A percentile compares a stretch with the other conserved stretches of the same genome.
Conservation (phyloP, 2,797 vertebrate genomes). For the Kryptopterus vitreolus region DNA sequence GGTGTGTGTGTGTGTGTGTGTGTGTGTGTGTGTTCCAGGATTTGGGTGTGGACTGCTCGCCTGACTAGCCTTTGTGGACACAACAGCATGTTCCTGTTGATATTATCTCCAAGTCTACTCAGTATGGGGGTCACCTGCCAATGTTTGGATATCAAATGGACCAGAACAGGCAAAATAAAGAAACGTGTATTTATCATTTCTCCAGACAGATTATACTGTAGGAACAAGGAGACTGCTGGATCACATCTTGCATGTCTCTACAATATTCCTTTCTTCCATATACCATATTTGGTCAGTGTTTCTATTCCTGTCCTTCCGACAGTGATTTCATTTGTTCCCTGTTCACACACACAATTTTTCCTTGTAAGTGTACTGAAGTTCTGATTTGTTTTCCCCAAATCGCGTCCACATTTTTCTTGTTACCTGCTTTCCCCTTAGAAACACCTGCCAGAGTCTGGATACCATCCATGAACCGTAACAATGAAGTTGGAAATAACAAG, state of each 20-base stretch:
- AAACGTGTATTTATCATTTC: constrained; percentile 4
- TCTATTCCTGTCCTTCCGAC: not conserved
- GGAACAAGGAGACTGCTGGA: not conserved
- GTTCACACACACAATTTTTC: not conserved
- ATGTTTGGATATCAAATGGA: constrained; percentile 42
- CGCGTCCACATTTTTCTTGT: not conserved
- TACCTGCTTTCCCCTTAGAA: not conserved
- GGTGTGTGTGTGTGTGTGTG: constrained; percentile 14
- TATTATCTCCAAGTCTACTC: constrained; percentile 21
- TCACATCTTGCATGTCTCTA: not conserved
- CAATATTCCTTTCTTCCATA: not conserved
- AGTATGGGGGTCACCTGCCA: constrained; percentile 30
- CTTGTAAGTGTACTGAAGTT: not conserved
- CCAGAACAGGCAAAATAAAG: constrained; percentile 39
- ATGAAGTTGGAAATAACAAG: not conserved
- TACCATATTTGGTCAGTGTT: not conserved
- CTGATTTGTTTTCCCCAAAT: not conserved
- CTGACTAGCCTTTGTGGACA: constrained; percentile 40
- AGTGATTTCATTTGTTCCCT: not conserved
- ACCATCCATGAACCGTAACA: not conserved
- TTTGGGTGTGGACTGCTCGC: constrained; percentile 38
- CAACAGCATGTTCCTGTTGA: constrained; percentile 39
- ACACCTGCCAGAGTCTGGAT: constrained; percentile 12
- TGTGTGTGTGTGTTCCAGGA: constrained; percentile 17
- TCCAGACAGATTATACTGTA: not conserved